phyloP scores from a whole-genome alignment of 2,797 vertebrate species.

The Heliangelus exortis region DNA sequence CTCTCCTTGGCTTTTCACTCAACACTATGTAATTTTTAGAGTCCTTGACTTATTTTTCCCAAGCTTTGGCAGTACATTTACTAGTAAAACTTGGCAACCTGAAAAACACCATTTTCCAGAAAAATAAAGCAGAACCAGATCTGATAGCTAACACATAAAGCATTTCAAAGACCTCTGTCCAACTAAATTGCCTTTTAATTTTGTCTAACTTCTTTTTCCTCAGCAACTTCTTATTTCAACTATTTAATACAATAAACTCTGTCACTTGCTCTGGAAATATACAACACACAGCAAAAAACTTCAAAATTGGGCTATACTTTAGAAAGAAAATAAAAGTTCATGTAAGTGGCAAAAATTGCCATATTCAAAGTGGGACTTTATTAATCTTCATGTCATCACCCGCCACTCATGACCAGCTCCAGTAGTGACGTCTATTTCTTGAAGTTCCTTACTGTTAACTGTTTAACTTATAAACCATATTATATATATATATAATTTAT shows the following conservation, averaged over 20 bases:
- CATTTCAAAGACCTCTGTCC: constrained; percentile 18
- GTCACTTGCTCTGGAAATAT: constrained; percentile 74
- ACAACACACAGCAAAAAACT: constrained; percentile 76
- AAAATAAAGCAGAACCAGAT: constrained; percentile 74
- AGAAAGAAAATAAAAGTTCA: constrained; percentile 69
- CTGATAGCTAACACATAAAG: constrained; percentile 56
- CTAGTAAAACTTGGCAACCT: constrained; percentile 84
- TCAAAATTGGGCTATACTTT: constrained; percentile 65
- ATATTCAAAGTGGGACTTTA: constrained; percentile 70
- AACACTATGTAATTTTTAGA: constrained; percentile 86
- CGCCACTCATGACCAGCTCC: constrained; percentile 63
- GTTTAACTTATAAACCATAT: not conserved
- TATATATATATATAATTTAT: constrained; percentile 10
- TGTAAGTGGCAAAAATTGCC: constrained; percentile 75
- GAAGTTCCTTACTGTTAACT: constrained; percentile 34
- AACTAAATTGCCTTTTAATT: constrained; percentile 49
- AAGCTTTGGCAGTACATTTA: constrained; percentile 83
- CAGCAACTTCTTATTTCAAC: constrained; percentile 28
- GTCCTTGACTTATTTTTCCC: constrained; percentile 77
- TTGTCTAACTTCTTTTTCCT: constrained; percentile 31
- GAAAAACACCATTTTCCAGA: constrained; percentile 63
- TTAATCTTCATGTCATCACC: constrained; percentile 75
- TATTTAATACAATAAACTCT: constrained; percentile 47
- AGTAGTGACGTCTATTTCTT: constrained; percentile 55
- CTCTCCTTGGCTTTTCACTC: constrained; percentile 85